phyloP scores from a whole-genome alignment of 2,113 vertebrate species.

The Actenoides lindsayi region DNA sequence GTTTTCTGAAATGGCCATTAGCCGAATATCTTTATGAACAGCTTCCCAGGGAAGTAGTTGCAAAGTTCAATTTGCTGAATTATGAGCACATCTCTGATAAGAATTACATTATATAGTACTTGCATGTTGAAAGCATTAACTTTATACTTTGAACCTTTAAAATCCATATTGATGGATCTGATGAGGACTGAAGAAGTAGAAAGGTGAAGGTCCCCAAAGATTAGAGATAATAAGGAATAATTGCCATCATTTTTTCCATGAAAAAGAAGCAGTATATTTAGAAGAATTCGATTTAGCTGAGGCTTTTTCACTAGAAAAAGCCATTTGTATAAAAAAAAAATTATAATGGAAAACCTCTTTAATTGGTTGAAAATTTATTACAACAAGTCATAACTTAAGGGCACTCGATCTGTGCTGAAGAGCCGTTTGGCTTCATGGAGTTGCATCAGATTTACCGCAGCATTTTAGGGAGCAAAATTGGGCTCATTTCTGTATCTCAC shows the following conservation, averaged over 20 bases:
- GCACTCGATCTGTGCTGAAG: constrained; percentile 24
- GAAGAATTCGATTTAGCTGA: background rate
- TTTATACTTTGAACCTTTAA: constrained; percentile 51
- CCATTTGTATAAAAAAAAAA: background rate
- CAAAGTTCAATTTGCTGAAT: constrained; percentile 68
- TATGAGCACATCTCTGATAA: constrained; percentile 35
- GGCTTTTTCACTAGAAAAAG: background rate
- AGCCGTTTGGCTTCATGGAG: constrained; percentile 2
- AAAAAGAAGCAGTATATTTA: background rate
- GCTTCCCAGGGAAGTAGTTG: constrained; percentile 48
- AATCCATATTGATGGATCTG: constrained; percentile 23
- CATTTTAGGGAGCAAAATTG: background rate
- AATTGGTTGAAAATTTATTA: constrained; percentile 14
- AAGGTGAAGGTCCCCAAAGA: constrained; percentile 5
- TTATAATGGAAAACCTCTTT: background rate
- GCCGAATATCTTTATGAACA: constrained; percentile 44
- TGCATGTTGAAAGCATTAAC: constrained; percentile 55
- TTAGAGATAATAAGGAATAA: constrained; percentile 36
- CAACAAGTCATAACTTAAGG: background rate
- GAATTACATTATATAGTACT: constrained; percentile 38
- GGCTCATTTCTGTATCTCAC: background rate
- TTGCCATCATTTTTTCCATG: background rate
- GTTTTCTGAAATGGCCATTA: constrained; percentile 67
- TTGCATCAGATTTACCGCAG: background rate
- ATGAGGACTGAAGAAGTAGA: constrained; percentile 7